phyloP scores from a whole-genome alignment of 2,797 vertebrate genomes.

The Sardinella longiceps region DNA sequence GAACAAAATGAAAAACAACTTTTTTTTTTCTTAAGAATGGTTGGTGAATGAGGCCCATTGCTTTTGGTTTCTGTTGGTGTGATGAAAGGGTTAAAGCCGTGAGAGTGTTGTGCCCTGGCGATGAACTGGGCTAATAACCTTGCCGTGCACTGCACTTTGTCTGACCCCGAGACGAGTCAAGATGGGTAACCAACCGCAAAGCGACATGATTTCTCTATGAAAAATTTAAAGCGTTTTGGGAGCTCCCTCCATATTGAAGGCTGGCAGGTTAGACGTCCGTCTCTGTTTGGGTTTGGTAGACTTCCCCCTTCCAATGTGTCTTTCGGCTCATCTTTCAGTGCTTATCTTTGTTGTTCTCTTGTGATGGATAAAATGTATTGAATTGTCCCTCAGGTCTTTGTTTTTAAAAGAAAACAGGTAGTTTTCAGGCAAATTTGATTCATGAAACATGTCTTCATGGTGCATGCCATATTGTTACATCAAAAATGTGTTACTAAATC shows the following conservation, averaged over 20 bases:
- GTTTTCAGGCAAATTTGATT: neutral
- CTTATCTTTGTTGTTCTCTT: neutral
- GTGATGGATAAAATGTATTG: neutral
- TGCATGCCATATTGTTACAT: neutral
- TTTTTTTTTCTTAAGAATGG: no score
- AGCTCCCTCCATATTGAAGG: conserved; percentile 23
- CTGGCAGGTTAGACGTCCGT: neutral
- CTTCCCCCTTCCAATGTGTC: neutral
- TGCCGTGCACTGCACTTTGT: conserved; percentile 49
- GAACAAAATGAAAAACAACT: no score
- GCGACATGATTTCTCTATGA: conserved; percentile 55
- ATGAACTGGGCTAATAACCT: conserved; percentile 52
- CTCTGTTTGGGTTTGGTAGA: conserved; percentile 1
- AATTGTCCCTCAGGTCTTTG: neutral
- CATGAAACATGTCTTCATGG: neutral
- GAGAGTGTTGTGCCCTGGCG: conserved; percentile 27
- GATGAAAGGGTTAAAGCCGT: conserved; percentile 42
- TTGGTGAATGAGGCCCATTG: neutral
- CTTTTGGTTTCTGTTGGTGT: neutral
- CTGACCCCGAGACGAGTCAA: conserved; percentile 42
- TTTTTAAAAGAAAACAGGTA: neutral
- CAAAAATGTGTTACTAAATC: neutral
- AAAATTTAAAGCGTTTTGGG: conserved; percentile 48
- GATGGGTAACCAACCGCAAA: conserved; percentile 46
- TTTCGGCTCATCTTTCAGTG: neutral